Base-by-base conservation (phyloP, 2,888 invertebrate species). In the Conomelus anceps region DNA sequence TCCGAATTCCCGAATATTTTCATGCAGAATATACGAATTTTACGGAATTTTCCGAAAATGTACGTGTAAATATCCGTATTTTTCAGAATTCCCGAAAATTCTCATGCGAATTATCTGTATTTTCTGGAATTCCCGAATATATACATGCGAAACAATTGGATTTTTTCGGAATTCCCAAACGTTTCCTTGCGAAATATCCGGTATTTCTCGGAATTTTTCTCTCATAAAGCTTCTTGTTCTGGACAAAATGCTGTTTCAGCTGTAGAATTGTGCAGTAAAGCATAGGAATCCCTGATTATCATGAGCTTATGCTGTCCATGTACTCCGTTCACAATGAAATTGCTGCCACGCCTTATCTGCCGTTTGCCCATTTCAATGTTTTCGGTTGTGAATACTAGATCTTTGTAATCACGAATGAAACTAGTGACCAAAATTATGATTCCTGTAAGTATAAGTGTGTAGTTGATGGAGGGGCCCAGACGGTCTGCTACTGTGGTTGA, bases 401-500 rank as follows among this genome's bases (percentile, higher is more conserved):
- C 96, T 92, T 96, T 97, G 94, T 97, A 97, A 0, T 96, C 95
- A 92, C 95, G 95, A 20, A 97, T 94, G 92, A 97, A 96, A 63
- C 96, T 95, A 3, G 95, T 94, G 6, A 96, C 93, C 23, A 97
- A 94, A 23, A 95, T 94, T 87, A 95, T 93, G 3, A 96, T 93
- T 0, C 98, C 97, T 89, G 95, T 93, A 88, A 96, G 93, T 90
- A 97, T 96, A 93, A 96, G 94, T 24, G 96, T 95, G 93, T 97
- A 97, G 0, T 96, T 95, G 88, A 96, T 93, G 20, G 96, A 92
- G 0, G 97, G 97, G 22, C 95, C 96, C 0, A 96, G 95, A 24
- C 96, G 93, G 22, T 97, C 97, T 0, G 96, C 96, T 90, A 97
- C 95, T 0, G 96, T 96, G 0, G 97, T 97, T 22, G 96, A 96